A percentile compares a stretch with the other conserved stretches of the same genome.
Conservation (phyloP, 23 tunicate genomes). For the Trididemnum nubilum region DNA sequence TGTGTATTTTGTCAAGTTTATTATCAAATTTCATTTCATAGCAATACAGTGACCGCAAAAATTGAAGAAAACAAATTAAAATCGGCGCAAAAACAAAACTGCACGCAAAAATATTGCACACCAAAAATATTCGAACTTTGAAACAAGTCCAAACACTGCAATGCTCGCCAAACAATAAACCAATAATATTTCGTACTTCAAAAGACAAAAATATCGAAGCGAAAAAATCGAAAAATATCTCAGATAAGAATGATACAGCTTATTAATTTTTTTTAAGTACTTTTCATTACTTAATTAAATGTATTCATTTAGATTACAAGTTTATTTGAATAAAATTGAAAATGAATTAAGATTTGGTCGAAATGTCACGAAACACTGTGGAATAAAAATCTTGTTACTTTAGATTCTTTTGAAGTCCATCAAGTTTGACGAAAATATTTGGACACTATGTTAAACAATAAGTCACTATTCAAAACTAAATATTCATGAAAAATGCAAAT, state of each 20-base stretch:
- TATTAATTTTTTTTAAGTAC: too few relatives aligned
- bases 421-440: too few relatives aligned
- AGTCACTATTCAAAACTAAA: too few relatives aligned
- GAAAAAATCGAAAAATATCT: background rate
- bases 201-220: background rate
- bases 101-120: background rate
- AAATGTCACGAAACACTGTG: too few relatives aligned
- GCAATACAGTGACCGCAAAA: slow-evolving; percentile 8
- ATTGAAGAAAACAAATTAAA: slow-evolving; percentile 4
- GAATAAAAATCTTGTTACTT: too few relatives aligned
- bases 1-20: background rate
- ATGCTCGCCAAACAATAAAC: background rate
- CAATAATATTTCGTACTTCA: background rate
- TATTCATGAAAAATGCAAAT: too few relatives aligned
- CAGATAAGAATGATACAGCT: background rate
- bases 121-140: background rate
- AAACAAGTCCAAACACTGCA: background rate
- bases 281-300: too few relatives aligned
- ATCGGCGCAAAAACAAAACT: slow-evolving; percentile 1
- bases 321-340: too few relatives aligned
- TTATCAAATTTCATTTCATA: background rate
- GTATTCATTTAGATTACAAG: too few relatives aligned
- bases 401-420: too few relatives aligned
- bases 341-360: too few relatives aligned
- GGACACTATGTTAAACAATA: too few relatives aligned